Conservation (phyloP, 2,888 invertebrate species). For the Athripsodes cinereus region DNA sequence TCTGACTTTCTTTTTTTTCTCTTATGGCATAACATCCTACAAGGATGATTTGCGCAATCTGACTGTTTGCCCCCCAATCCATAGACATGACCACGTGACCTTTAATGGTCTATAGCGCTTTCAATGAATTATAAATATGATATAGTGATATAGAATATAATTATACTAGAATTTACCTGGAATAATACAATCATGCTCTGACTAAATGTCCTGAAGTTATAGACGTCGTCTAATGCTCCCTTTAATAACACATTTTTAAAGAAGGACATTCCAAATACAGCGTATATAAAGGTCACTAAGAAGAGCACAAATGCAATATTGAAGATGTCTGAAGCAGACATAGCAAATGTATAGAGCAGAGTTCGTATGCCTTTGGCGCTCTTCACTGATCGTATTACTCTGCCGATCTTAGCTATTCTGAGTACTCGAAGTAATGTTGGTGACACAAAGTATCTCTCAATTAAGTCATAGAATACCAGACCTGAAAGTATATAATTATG, state of each 20-base stretch:
- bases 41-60: no score
- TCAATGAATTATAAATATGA: not conserved
- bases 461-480: slow-evolving; percentile 91
- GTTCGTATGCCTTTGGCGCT: slow-evolving; percentile 97
- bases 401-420: slow-evolving; percentile 65
- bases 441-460: slow-evolving; percentile 95
- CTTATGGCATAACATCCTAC: no score
- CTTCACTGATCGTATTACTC: slow-evolving; percentile 90
- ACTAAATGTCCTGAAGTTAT: slow-evolving; percentile 97
- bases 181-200: slow-evolving; percentile 97
- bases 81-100: no score
- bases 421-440: slow-evolving; percentile 96
- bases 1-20: no score
- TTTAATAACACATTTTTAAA: slow-evolving; percentile 96
- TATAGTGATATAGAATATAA: not conserved
- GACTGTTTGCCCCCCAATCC: no score
- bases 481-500: slow-evolving; percentile 60
- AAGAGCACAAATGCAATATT: slow-evolving; percentile 97
- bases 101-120: no score
- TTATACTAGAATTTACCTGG: slow-evolving; percentile 55
- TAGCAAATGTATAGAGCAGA: slow-evolving; percentile 93
- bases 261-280: slow-evolving; percentile 99
- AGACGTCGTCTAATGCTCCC: slow-evolving; percentile 91
- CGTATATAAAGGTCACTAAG: slow-evolving; percentile 98
- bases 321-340: slow-evolving; percentile 97